Base-by-base conservation (phyloP, 2,113 vertebrate species). In the Macrotus californicus region DNA sequence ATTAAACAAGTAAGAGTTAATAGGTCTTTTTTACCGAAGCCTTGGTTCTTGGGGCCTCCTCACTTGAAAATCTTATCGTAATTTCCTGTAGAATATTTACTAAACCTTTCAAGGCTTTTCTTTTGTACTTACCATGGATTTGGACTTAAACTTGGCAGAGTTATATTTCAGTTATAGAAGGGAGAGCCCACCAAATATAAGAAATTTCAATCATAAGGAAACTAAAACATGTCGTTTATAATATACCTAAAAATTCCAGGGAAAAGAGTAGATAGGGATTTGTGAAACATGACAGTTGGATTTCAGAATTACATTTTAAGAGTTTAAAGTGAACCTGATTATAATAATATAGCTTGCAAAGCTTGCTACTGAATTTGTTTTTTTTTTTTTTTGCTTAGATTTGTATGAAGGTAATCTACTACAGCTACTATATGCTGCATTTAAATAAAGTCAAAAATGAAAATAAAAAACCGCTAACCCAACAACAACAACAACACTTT, bases 241-340 rank as follows among this genome's bases (percentile, higher is more conserved):
- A 94, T 69, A 77, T 43, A 92, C 13, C 6, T 86, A 70, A 39
- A 94, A 87, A 88, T 77, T 79, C 5, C 59, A 75, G 54, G 34
- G 87, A 92, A 31, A 81, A 95, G 84, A 93, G 61, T 34, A 87
- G 73, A 36, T 86, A 80, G 14, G 14, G 83, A 73, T 92, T 95
- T 95, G 12, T 96, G 84, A 94, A 95, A 79, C 39, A 87, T 56
- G 52, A 43, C 10, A 76, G 19, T 5, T 92, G 46, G 21, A 76
- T 87, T 97, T 92, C 7, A 85, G 39, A 93, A 75, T 95, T 91
- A 66, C 7, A 94, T 80, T 76, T 95, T 92, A 94, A 92, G 85
- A 90, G 64, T 52, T 92, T 94, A 93, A 94, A 91, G 26, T 46
- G 24, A 93, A 92, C 92, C 6, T 52, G 54, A 96, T 85, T 94